Conservation (phyloP, 2,888 invertebrate species). For the Pollenia angustigena region DNA sequence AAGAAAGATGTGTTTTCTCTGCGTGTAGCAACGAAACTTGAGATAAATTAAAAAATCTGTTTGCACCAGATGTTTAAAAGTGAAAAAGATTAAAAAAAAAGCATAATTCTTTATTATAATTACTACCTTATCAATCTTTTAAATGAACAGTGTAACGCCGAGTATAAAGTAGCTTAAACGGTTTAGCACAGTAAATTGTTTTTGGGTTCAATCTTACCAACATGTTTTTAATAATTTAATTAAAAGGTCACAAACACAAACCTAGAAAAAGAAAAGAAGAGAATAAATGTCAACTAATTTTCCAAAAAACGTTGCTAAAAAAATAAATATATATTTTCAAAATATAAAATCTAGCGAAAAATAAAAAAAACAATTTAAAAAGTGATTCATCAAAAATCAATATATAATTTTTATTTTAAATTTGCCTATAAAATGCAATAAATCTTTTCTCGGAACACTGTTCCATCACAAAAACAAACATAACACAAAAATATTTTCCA, state of each 20-base stretch:
- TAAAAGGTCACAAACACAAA: too few species aligned
- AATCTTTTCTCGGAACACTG: background rate
- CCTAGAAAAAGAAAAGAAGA: too few species aligned
- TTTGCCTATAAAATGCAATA: background rate
- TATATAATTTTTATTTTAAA: background rate
- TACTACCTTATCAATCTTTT: conserved; percentile 4
- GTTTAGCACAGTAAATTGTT: too few species aligned
- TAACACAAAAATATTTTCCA: background rate
- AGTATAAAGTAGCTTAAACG: background rate
- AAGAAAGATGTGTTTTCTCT: too few species aligned
- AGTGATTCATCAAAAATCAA: conserved; percentile 81
- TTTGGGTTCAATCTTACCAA: too few species aligned
- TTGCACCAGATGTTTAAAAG: conserved; percentile 38
- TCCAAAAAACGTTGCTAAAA: too few species aligned
- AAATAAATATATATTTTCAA: too few species aligned
- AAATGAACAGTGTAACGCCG: conserved; percentile 33
- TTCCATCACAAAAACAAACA: background rate
- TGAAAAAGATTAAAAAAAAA: background rate
- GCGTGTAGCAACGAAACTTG: background rate
- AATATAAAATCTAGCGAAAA: too few species aligned
- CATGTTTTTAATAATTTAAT: too few species aligned
- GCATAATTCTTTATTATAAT: background rate
- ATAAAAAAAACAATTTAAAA: background rate
- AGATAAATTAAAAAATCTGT: conserved; percentile 8
- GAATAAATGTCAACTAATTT: too few species aligned